Base-by-base conservation (phyloP, 2,888 invertebrate genomes). In the Epinotia ramella region DNA sequence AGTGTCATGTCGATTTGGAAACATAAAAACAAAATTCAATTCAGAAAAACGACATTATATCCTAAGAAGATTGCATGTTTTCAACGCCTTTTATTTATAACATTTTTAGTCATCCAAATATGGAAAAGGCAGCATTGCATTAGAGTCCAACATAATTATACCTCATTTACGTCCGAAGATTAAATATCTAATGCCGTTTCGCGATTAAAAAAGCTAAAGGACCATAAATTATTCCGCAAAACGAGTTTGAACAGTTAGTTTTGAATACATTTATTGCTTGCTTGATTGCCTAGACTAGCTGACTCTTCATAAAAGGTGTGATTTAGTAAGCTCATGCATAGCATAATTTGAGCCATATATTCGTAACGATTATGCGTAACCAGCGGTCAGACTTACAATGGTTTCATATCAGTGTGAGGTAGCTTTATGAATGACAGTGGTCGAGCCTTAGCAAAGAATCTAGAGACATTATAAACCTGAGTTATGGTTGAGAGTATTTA, bases 251-350 rank as follows among this genome's bases (percentile, higher is more conserved):
- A 74, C 73, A 57, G 73, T 74, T 74, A 74, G 63, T 73, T 63
- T 74, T 44, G 73, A 68, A 74, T 69, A 69, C 20, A 68, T 69
- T 67, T 63, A 64, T 64, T 64, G 63, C 46, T 57, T 53, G 65
- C 69, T 68, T 74, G 73, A 74, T 74, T 69, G 63, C 73, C 73
- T 63, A 73, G 73, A 63, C 73, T 53, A 44, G 68, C 73, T 62
- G 59, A 46, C 60, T 67, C 28, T 56, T 24, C n/a, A 53, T 53
- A 53, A 16, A 53, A 53, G n/a, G 40, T 6, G 33, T 33, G 33
- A 40, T 40, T 9, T 40, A 40, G 40, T 9, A 40, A 40, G 40
- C 40, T 40, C 9, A 40, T 40, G 40, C 7, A 40, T 9, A 40
- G 9, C 9, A 9, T 40, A 40, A 40, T 40, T 9, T 40, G 40